These are phyloP conservation scores for Listronotus oregonensis DNA, from an alignment of 1,140 invertebrate species.

Conservation along the genomic window DNA sequence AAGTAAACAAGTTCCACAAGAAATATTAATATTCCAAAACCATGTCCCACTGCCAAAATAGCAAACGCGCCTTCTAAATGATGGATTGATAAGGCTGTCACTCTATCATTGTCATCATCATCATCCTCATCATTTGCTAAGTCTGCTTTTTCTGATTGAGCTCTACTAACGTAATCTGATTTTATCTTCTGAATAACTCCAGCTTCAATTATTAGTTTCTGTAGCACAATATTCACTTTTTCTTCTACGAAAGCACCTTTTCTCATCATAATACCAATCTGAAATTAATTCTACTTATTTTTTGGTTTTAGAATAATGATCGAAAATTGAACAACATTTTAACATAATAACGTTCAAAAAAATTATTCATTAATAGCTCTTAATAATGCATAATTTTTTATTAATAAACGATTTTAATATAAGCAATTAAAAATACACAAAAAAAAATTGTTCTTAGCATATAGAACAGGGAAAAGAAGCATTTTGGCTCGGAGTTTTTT, in stretches of 20 bases:
- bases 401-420: too few relatives aligned
- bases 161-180: slow-evolving; percentile 4
- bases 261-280: slow-evolving; percentile 33
- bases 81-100: slow-evolving; percentile 6
- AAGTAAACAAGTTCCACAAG: slow-evolving; percentile 14
- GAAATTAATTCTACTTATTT: background rate
- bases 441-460: too few relatives aligned
- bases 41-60: slow-evolving; percentile 26
- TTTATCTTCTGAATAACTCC: slow-evolving; percentile 17
- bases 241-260: slow-evolving; percentile 24
- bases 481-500: too few relatives aligned
- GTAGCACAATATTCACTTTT: slow-evolving; percentile 23
- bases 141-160: background rate
- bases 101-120: slow-evolving; percentile 1
- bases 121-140: background rate
- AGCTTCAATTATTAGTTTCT: slow-evolving; percentile 19
- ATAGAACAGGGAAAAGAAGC: too few relatives aligned
- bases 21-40: slow-evolving; percentile 22
- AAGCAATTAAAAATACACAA: too few relatives aligned
- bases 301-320: too few relatives aligned
- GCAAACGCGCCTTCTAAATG: slow-evolving; percentile 37
- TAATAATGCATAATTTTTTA: too few relatives aligned
- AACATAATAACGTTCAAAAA: too few relatives aligned
- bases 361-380: too few relatives aligned
- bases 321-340: too few relatives aligned